These are phyloP conservation scores for Callopanchax toddi DNA, from an alignment of 2,113 vertebrate genomes.

Conservation along the genomic window DNA sequence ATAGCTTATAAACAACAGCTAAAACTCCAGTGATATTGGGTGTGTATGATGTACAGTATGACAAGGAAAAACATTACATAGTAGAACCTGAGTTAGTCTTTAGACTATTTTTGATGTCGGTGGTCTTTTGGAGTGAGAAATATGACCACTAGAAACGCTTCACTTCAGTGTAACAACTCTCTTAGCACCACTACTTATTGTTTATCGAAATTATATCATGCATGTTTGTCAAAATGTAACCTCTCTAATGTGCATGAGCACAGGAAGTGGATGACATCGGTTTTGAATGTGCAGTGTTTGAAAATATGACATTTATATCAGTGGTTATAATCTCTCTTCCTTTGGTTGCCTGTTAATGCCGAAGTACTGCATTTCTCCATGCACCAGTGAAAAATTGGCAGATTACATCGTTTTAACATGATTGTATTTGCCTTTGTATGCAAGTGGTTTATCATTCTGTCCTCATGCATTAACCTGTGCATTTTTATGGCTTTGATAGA, in stretches of 20 bases:
- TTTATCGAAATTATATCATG: constrained; percentile 43
- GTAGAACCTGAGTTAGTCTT: no score
- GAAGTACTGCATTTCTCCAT: background rate
- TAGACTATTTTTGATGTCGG: no score
- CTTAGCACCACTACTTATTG: background rate
- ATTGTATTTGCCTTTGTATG: no score
- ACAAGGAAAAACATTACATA: background rate
- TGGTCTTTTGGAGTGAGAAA: background rate
- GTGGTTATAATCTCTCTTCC: background rate
- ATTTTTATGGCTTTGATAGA: background rate
- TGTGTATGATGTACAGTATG: background rate
- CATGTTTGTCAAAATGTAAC: constrained; percentile 9
- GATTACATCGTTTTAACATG: no score
- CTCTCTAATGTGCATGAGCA: background rate
- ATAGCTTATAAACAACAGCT: background rate
- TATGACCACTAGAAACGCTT: no score
- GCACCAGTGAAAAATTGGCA: no score
- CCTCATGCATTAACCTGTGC: background rate
- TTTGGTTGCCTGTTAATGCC: background rate
- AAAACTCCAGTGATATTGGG: background rate
- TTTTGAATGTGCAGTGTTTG: background rate
- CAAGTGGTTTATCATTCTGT: background rate
- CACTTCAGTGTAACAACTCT: background rate
- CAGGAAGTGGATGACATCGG: constrained; percentile 10
- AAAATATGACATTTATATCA: background rate